These are phyloP conservation scores for Callocephalon fimbriatum DNA, from an alignment of 2,113 vertebrate species.

Conservation along the genomic window DNA sequence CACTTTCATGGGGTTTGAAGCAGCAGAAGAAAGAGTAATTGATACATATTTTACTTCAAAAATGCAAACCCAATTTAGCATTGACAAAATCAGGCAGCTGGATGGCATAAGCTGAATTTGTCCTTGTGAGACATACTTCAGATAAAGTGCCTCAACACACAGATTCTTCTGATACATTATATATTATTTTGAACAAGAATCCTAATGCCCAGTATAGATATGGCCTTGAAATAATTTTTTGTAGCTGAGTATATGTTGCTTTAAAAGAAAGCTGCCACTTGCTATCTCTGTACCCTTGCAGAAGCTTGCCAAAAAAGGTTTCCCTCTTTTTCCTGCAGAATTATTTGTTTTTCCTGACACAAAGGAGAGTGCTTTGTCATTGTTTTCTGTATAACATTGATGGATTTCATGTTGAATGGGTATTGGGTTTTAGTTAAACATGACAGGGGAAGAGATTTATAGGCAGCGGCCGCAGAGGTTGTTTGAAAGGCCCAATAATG, in stretches of 20 bases:
- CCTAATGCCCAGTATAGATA: not conserved
- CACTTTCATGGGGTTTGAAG: not conserved
- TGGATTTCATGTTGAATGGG: conserved; percentile 91
- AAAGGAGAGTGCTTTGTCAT: conserved; percentile 90
- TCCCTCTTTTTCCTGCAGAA: conserved; percentile 73
- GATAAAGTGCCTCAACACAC: conserved; percentile 7
- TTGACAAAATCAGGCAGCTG: not conserved
- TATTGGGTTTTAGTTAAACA: conserved; percentile 91
- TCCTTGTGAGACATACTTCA: not conserved
- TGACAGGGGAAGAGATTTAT: conserved; percentile 87
- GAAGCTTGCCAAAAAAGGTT: conserved; percentile 83
- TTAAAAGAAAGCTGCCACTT: conserved; percentile 38
- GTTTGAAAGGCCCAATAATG: conserved; percentile 84
- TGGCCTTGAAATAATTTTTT: conserved; percentile 31
- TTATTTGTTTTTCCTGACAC: conserved; percentile 78
- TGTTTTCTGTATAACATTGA: conserved; percentile 89
- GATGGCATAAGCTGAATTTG: conserved; percentile 9
- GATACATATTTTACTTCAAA: not conserved
- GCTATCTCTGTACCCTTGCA: not conserved
- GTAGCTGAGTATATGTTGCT: not conserved
- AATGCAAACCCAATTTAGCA: not conserved
- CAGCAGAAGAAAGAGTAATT: not conserved
- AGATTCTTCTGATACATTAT: not conserved
- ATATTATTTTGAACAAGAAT: not conserved
- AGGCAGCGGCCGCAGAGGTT: conserved; percentile 80